Evolutionary conservation across 1,140 invertebrate genomes (phyloP).

Genomic region (Eubasilissa regina): DNA sequence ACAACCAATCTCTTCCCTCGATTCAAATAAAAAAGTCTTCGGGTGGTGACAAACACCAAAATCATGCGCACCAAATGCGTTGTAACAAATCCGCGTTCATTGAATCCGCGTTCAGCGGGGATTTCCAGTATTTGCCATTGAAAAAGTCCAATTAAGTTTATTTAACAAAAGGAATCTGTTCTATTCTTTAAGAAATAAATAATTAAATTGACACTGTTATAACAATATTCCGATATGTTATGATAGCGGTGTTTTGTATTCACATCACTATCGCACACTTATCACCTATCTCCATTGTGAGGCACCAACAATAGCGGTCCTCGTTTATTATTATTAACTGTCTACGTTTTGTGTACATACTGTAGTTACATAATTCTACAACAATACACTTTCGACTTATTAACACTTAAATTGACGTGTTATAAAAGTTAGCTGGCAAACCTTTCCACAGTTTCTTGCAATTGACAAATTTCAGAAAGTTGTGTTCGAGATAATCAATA

Average conservation of each 20-base stretch:
- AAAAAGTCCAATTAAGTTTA: neutral
- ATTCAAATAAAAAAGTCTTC: no score
- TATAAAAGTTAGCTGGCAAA: neutral
- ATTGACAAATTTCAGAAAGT: no score
- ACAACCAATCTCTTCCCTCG: no score
- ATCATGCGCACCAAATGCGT: no score
- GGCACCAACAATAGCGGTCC: neutral
- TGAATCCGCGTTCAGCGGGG: no score
- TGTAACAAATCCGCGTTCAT: no score
- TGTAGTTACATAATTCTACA: slow-evolving; percentile 13
- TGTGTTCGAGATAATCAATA: no score
- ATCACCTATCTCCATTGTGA: slow-evolving; percentile 32
- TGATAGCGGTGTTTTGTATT: neutral
- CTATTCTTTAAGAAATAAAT: neutral
- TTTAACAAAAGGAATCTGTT: neutral
- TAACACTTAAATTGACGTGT: neutral
- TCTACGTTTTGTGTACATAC: neutral
- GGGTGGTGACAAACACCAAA: no score
- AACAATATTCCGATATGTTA: neutral
- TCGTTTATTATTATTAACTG: slow-evolving; percentile 4
- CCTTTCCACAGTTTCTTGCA: no score
- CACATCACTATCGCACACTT: neutral
- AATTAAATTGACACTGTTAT: neutral
- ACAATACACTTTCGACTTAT: neutral
- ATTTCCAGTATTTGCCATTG: neutral